Percentiles rank a stretch among this genome's conserved stretches.
These are phyloP conservation scores for Otis tarda DNA, from an alignment of 2,113 vertebrate species.

Conservation along the genomic window DNA sequence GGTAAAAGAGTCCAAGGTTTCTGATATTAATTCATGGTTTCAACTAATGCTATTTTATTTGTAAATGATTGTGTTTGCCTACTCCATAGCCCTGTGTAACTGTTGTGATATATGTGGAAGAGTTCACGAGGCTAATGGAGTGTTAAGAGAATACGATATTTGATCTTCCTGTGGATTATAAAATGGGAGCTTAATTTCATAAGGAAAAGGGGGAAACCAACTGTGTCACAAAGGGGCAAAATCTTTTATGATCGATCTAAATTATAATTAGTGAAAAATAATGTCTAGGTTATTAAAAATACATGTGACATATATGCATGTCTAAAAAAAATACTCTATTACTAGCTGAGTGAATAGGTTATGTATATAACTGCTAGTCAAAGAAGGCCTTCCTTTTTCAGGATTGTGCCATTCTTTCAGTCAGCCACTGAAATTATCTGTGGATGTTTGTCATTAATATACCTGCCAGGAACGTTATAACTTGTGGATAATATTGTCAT, in stretches of 20 bases:
- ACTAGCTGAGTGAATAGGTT: neutral
- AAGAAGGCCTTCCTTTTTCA: neutral
- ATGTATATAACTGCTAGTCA: neutral
- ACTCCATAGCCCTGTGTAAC: neutral
- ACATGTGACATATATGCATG: conserved; percentile 33
- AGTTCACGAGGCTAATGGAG: neutral
- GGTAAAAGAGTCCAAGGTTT: conserved; percentile 77
- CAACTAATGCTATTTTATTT: neutral
- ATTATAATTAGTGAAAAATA: conserved; percentile 62
- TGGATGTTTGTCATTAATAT: neutral
- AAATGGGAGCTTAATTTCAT: neutral
- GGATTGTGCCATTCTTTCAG: neutral
- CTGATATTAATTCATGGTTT: conserved; percentile 26
- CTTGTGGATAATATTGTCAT: neutral
- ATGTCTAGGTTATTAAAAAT: conserved; percentile 74
- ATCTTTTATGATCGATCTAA: conserved; percentile 49
- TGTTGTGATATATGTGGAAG: neutral
- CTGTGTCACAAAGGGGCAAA: neutral
- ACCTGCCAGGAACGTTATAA: neutral
- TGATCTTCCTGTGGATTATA: conserved; percentile 11
- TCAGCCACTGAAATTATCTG: neutral
- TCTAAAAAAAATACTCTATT: neutral
- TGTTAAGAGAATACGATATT: neutral
- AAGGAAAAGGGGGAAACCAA: neutral
- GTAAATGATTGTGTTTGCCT: neutral